Conservation (phyloP, 2,797 vertebrate species). For the Psittacula derbiana region DNA sequence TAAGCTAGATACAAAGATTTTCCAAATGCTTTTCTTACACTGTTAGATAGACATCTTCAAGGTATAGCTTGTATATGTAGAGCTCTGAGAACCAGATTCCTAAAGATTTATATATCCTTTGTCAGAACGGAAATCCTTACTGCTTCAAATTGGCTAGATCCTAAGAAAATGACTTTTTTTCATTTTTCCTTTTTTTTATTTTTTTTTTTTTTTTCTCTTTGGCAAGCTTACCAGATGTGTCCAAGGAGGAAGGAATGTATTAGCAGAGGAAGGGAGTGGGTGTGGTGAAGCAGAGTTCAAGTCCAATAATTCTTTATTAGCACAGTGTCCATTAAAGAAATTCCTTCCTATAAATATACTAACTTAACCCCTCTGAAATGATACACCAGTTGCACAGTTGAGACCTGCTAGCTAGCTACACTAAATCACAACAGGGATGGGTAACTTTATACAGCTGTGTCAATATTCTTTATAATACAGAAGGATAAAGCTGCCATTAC, state of each 20-base stretch:
- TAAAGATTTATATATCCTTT: background rate
- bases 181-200: background rate
- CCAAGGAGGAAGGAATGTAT: conserved; percentile 16
- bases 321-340: background rate
- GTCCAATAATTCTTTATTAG: background rate
- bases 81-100: background rate
- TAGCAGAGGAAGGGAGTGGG: background rate
- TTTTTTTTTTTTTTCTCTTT: background rate
- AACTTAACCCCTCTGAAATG: background rate
- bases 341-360: background rate
- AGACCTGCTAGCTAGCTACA: background rate
- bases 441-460: background rate
- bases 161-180: background rate
- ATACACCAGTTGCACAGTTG: background rate
- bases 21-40: background rate
- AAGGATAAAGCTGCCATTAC: background rate
- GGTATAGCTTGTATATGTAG: background rate
- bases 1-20: background rate
- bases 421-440: background rate
- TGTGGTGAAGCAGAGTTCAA: background rate
- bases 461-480: background rate
- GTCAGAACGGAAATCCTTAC: background rate
- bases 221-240: background rate
- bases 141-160: background rate
- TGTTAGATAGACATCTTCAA: background rate